These are phyloP conservation scores for Drosophila phalerata DNA, from an alignment of 2,888 invertebrate genomes.

Conservation along the genomic window DNA sequence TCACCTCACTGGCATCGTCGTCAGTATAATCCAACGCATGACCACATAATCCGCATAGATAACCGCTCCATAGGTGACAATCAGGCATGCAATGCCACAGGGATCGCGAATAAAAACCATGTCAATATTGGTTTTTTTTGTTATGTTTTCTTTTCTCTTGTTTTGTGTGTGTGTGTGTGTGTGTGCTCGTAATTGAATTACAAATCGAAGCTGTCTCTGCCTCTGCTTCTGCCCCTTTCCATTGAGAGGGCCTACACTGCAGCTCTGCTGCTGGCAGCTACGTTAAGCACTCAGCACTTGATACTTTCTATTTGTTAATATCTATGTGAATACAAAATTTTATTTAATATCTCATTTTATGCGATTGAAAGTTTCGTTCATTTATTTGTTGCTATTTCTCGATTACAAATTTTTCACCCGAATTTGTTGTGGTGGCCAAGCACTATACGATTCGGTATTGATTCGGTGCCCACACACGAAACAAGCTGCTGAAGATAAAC, in stretches of 20 bases:
- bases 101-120: slow-evolving; percentile 92
- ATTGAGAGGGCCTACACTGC: slow-evolving; percentile 44
- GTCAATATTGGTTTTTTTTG: slow-evolving; percentile 30
- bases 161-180: slow-evolving; percentile 15
- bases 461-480: slow-evolving; percentile 10
- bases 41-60: slow-evolving; percentile 96
- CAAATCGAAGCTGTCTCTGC: slow-evolving; percentile 58
- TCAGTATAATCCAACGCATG: slow-evolving; percentile 92
- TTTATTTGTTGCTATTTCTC: slow-evolving; percentile 62
- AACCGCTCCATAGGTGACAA: slow-evolving; percentile 92
- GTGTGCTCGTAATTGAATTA: slow-evolving; percentile 67
- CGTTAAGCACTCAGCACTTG: slow-evolving; percentile 14
- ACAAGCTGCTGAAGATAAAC: not conserved
- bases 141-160: not conserved
- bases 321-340: not conserved
- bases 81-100: slow-evolving; percentile 93
- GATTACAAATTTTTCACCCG: slow-evolving; percentile 61
- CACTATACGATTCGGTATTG: slow-evolving; percentile 24
- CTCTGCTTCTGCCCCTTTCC: slow-evolving; percentile 40
- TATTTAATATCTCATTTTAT: slow-evolving; percentile 33
- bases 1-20: slow-evolving; percentile 92
- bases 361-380: slow-evolving; percentile 31
- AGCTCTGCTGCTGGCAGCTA: slow-evolving; percentile 51
- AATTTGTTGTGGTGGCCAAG: slow-evolving; percentile 25
- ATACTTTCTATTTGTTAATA: slow-evolving; percentile 7